Percentiles rank a stretch among this genome's conserved stretches.
These are phyloP conservation scores for Macaria notata DNA, from an alignment of 2,888 invertebrate genomes.

Conservation along the genomic window DNA sequence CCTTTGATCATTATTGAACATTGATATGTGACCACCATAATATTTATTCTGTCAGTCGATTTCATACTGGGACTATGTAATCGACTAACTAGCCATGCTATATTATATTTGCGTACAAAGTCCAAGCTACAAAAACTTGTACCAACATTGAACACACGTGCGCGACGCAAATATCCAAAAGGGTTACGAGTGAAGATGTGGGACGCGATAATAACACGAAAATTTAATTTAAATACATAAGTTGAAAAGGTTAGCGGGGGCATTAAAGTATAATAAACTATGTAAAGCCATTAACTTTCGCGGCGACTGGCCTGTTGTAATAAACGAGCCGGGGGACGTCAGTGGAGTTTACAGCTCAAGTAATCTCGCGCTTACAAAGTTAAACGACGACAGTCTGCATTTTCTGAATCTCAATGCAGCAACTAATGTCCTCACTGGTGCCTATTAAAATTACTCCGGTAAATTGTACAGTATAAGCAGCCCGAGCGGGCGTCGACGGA, in stretches of 20 bases:
- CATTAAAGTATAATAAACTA: slow-evolving; percentile 35
- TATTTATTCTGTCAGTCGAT: too few species aligned
- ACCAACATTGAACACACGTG: slow-evolving; percentile 18
- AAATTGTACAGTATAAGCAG: slow-evolving; percentile 55
- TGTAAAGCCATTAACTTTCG: slow-evolving; percentile 38
- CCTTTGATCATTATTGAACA: neutral
- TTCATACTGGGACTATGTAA: too few species aligned
- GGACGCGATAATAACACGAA: slow-evolving; percentile 40
- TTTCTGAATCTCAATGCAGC: slow-evolving; percentile 40
- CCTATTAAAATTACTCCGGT: slow-evolving; percentile 56
- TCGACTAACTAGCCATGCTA: too few species aligned
- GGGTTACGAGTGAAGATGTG: slow-evolving; percentile 36
- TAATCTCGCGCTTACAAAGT: slow-evolving; percentile 18
- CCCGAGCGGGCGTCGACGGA: slow-evolving; percentile 51
- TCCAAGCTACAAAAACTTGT: slow-evolving; percentile 24
- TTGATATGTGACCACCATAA: too few species aligned
- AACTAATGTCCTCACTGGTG: slow-evolving; percentile 48
- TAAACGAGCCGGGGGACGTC: slow-evolving; percentile 35
- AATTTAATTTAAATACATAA: slow-evolving; percentile 36
- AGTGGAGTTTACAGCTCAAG: slow-evolving; percentile 42
- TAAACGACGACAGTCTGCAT: slow-evolving; percentile 39
- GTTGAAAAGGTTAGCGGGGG: slow-evolving; percentile 36
- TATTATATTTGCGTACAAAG: slow-evolving; percentile 7
- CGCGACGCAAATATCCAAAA: slow-evolving; percentile 23
- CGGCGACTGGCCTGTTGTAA: slow-evolving; percentile 35